Evolutionary conservation across 1,140 invertebrate genomes (phyloP).

Genomic region (Drepana arcuata): DNA sequence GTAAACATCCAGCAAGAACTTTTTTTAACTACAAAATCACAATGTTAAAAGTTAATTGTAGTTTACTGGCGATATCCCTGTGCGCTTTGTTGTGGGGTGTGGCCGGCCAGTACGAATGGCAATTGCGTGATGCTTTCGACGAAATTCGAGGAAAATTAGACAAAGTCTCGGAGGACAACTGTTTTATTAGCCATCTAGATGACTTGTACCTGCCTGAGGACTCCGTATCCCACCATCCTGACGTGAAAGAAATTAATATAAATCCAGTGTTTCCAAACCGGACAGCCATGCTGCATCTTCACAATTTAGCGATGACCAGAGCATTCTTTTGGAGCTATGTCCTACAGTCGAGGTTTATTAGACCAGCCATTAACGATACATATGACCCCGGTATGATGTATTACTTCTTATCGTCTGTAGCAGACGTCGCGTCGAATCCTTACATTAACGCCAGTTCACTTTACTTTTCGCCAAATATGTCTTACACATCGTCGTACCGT

Average conservation of each 20-base stretch:
- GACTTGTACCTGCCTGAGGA: slow-evolving; percentile 89
- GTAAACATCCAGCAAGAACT: no score
- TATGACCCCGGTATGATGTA: slow-evolving; percentile 99
- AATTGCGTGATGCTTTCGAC: slow-evolving; percentile 89
- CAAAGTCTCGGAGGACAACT: slow-evolving; percentile 88
- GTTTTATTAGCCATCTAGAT: slow-evolving; percentile 86
- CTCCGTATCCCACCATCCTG: slow-evolving; percentile 91
- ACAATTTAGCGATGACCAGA: slow-evolving; percentile 95
- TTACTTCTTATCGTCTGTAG: slow-evolving; percentile 94
- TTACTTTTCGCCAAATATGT: slow-evolving; percentile 95
- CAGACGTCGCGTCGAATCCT: slow-evolving; percentile 94
- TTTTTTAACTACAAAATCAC: slow-evolving; percentile 19
- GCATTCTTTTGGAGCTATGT: slow-evolving; percentile 98
- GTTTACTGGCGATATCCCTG: slow-evolving; percentile 43
- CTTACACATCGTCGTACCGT: slow-evolving; percentile 94
- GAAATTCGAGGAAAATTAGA: slow-evolving; percentile 87
- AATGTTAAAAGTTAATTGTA: slow-evolving; percentile 50
- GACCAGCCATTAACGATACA: slow-evolving; percentile 91
- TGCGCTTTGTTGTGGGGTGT: slow-evolving; percentile 73
- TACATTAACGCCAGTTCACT: slow-evolving; percentile 94
- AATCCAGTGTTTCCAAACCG: slow-evolving; percentile 97
- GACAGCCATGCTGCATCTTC: slow-evolving; percentile 92
- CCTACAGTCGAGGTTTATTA: slow-evolving; percentile 90
- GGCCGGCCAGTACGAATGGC: slow-evolving; percentile 91
- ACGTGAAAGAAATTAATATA: slow-evolving; percentile 95